Evolutionary conservation across 2,797 vertebrate genomes (phyloP).

Genomic region (Anguilla obscura): DNA sequence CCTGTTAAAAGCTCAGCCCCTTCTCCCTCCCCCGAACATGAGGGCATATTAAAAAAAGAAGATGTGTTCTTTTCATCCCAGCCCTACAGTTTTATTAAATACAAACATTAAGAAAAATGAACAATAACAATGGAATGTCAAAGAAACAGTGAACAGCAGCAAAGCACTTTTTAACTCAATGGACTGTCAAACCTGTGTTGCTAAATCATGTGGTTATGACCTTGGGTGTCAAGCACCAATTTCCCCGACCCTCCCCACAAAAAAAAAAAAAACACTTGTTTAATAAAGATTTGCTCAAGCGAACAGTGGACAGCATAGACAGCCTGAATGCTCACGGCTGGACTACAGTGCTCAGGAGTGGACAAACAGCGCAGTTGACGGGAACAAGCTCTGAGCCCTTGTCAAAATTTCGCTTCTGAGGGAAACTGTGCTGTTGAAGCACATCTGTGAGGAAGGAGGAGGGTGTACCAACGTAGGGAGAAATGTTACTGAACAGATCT

Average conservation of each 20-base stretch:
- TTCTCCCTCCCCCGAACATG: constrained; percentile 21
- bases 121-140: constrained; percentile 41
- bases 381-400: constrained; percentile 20
- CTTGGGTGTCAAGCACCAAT: constrained; percentile 42
- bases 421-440: background rate
- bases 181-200: constrained; percentile 66
- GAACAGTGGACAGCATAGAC: constrained; percentile 22
- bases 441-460: background rate
- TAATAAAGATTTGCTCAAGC: background rate
- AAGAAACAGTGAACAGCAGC: constrained; percentile 69
- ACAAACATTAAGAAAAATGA: constrained; percentile 35
- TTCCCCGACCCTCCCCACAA: background rate
- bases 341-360: background rate
- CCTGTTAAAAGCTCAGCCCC: background rate
- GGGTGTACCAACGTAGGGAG: background rate
- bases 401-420: constrained; percentile 23
- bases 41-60: constrained; percentile 20
- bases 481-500: background rate
- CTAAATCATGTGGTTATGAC: constrained; percentile 55
- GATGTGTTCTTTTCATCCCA: constrained; percentile 41
- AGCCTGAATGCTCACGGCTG: constrained; percentile 8
- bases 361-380: constrained; percentile 16
- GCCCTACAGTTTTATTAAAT: constrained; percentile 43
- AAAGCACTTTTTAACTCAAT: constrained; percentile 65
- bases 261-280: constrained; percentile 19